Percentiles rank a stretch among this genome's conserved stretches.
Conservation (phyloP, 2,888 invertebrate species). For the Acrocyrtus sp. region DNA sequence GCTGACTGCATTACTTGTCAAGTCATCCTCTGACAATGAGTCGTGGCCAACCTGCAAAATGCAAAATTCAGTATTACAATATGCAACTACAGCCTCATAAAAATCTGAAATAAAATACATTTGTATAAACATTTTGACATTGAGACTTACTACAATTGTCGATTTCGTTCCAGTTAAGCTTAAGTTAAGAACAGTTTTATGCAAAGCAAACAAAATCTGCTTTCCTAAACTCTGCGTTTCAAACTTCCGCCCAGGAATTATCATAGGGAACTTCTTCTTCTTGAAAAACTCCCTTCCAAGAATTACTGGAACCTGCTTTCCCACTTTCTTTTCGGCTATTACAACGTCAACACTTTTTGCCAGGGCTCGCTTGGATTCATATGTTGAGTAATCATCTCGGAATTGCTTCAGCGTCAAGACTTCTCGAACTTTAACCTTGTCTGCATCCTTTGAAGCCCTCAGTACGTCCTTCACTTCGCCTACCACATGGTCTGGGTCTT, state of each 20-base stretch:
- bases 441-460: conserved; percentile 16
- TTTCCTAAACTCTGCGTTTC: conserved; percentile 34
- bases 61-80: no score
- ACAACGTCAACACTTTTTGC: conserved; percentile 56
- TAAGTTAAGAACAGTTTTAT: conserved; percentile 57
- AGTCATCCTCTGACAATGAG: conserved; percentile 47
- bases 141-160: conserved; percentile 51
- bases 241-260: conserved; percentile 50
- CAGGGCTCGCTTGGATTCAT: conserved; percentile 58
- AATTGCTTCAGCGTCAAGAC: conserved; percentile 59
- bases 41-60: conserved; percentile 55
- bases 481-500: conserved; percentile 57
- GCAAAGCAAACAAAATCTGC: conserved; percentile 53
- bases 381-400: conserved; percentile 56
- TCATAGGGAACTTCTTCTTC: conserved; percentile 57
- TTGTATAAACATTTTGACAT: neutral
- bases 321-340: conserved; percentile 51
- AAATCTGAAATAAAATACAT: neutral
- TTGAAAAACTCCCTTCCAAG: conserved; percentile 59
- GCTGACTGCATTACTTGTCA: conserved; percentile 51
- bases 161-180: conserved; percentile 53
- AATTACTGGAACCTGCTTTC: conserved; percentile 54
- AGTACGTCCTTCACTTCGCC: conserved; percentile 55
- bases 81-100: neutral
- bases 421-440: conserved; percentile 56